Conservation (phyloP, 2,113 vertebrate genomes). For the Gymnogyps californianus region DNA sequence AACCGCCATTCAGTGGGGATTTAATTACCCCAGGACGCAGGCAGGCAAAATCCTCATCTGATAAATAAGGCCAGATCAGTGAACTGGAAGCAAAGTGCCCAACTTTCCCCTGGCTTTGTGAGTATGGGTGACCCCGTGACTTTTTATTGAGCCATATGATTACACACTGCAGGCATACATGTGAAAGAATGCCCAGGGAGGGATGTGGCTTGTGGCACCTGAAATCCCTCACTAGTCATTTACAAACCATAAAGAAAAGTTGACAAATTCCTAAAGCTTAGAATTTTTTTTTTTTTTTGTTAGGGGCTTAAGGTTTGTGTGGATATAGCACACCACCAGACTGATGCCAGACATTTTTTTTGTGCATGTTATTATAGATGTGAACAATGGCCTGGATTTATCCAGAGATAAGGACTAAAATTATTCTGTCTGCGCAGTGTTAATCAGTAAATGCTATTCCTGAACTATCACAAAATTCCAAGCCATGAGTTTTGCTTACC, state of each 20-base stretch:
- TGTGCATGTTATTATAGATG: neutral
- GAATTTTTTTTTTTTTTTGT: neutral
- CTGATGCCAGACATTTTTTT: neutral
- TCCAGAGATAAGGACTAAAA: neutral
- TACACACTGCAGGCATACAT: neutral
- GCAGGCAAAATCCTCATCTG: conserved; percentile 6
- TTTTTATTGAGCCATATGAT: conserved; percentile 30
- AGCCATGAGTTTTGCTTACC: neutral
- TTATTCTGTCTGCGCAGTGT: neutral
- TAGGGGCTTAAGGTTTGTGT: neutral
- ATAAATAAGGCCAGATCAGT: neutral
- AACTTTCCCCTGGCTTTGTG: conserved; percentile 11
- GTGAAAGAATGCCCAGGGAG: conserved; percentile 21
- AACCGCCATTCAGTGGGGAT: neutral
- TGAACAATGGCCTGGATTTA: neutral
- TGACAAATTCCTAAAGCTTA: conserved; percentile 29
- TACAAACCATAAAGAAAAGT: conserved; percentile 24
- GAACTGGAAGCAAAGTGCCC: neutral
- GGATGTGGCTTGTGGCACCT: neutral
- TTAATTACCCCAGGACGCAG: neutral
- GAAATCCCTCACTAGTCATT: neutral
- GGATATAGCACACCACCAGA: neutral
- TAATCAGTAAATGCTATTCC: neutral
- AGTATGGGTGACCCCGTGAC: neutral
- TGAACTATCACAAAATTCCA: neutral